Conservation (phyloP, 2,113 vertebrate genomes). For the Dasypus novemcinctus region DNA sequence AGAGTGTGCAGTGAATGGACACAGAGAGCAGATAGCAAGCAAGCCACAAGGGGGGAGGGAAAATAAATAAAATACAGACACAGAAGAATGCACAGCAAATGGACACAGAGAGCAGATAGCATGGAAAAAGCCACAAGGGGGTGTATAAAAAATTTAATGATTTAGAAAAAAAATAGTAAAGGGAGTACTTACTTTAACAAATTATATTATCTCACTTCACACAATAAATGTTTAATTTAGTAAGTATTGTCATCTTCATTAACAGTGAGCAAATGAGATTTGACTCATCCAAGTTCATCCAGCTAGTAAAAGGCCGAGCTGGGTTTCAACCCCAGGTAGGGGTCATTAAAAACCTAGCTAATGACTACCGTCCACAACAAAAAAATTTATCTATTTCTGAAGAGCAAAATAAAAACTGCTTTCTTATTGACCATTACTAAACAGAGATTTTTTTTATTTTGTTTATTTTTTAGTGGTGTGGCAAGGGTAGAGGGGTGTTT, state of each 20-base stretch:
- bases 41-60: no score
- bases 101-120: no score
- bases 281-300: neutral
- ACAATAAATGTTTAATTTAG: neutral
- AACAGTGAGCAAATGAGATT: conserved; percentile 7
- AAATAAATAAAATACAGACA: no score
- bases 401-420: neutral
- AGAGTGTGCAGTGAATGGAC: no score
- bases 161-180: neutral
- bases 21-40: no score
- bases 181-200: neutral
- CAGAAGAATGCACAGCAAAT: no score
- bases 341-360: conserved; percentile 28
- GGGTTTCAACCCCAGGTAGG: neutral
- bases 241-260: neutral
- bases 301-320: neutral
- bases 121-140: no score
- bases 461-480: neutral
- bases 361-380: neutral
- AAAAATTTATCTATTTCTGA: neutral
- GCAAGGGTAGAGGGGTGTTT: neutral
- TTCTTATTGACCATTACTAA: neutral
- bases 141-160: neutral
- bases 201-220: conserved; percentile 30
- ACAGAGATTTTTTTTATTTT: neutral